phyloP scores from a whole-genome alignment of 2,113 vertebrate genomes.

The Python bivittatus region DNA sequence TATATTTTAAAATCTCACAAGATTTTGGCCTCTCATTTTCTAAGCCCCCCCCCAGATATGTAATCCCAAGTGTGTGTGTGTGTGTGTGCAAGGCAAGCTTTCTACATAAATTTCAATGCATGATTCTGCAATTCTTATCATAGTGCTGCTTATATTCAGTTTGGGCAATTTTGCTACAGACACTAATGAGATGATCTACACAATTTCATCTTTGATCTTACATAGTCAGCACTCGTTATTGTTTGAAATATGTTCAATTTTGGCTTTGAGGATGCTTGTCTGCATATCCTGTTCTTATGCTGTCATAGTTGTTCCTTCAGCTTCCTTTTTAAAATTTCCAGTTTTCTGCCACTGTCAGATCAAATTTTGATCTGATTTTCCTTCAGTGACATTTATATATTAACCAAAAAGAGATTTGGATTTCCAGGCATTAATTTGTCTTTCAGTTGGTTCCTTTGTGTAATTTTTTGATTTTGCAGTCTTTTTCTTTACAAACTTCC shows the following conservation, averaged over 20 bases:
- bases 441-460: background rate
- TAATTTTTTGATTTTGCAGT: background rate
- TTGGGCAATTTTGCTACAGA: background rate
- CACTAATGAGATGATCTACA: background rate
- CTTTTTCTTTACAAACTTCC: background rate
- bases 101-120: background rate
- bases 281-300: background rate
- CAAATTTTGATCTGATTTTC: background rate
- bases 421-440: background rate
- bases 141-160: background rate
- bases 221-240: background rate
- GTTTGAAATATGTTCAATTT: background rate
- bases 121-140: background rate
- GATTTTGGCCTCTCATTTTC: background rate
- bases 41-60: background rate
- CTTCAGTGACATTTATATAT: background rate
- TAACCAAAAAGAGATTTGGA: background rate
- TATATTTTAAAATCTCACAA: background rate
- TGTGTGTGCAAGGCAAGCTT: no score
- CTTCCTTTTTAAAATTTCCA: background rate
- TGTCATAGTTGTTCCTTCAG: background rate
- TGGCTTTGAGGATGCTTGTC: background rate
- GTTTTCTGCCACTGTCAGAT: background rate
- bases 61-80: background rate
- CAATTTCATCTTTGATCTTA: background rate